Percentiles rank a stretch among this genome's conserved stretches.
These are phyloP conservation scores for Pseudomugil gertrudae DNA, from an alignment of 2,797 vertebrate species.

Conservation along the genomic window DNA sequence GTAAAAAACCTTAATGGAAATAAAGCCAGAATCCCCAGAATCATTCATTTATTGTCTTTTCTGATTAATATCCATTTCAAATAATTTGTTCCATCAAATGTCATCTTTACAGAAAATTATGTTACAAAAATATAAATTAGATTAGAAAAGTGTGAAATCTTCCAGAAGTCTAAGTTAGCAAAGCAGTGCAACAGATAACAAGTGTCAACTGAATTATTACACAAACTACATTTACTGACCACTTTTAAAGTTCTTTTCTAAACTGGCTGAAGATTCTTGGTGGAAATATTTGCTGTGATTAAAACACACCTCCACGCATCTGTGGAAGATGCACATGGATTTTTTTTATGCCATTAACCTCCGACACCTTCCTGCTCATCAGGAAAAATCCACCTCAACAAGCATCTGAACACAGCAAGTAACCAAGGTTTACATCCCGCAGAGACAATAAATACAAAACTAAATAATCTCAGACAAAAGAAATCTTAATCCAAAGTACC, in stretches of 20 bases:
- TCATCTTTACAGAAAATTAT: constrained; percentile 18
- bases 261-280: not conserved
- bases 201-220: not conserved
- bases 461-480: not conserved
- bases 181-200: not conserved
- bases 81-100: constrained; percentile 9
- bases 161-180: not conserved
- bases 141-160: constrained; percentile 31
- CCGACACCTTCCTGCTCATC: too few species aligned
- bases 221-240: not conserved
- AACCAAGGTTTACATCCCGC: not conserved
- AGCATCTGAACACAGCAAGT: too few species aligned
- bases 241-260: not conserved
- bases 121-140: constrained; percentile 48
- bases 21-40: constrained; percentile 9
- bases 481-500: not conserved
- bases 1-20: not conserved
- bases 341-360: not conserved
- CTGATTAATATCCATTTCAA: constrained; percentile 4
- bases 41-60: constrained; percentile 40
- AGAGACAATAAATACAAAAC: not conserved
- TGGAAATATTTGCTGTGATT: not conserved
- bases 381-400: not conserved
- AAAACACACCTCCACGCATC: too few species aligned
- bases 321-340: not conserved